A percentile compares a stretch with the other conserved stretches of the same genome.
Evolutionary conservation across 2,797 vertebrate genomes (phyloP).

Genomic region (Enteromius unitaeniatus): DNA sequence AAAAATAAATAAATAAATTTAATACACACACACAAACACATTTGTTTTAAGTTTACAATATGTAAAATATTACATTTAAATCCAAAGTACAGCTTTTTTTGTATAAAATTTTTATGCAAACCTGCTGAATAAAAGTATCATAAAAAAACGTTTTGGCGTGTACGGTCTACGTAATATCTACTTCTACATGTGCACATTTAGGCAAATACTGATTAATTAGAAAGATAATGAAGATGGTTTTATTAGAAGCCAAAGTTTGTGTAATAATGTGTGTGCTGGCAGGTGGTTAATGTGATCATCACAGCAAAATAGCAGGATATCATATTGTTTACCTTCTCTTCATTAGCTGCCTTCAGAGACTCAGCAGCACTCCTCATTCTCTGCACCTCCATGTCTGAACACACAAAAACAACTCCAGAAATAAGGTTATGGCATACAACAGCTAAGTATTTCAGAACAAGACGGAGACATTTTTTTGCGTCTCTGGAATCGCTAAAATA

Average conservation of each 20-base stretch:
- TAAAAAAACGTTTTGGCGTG: neutral
- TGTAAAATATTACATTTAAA: neutral
- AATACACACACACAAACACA: neutral
- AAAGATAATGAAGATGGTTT: neutral
- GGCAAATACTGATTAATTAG: neutral
- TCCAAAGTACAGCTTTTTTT: neutral
- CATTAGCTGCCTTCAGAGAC: conserved; percentile 86
- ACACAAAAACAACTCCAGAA: conserved; percentile 9
- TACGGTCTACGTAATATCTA: neutral
- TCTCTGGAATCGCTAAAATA: neutral
- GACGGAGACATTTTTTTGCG: neutral
- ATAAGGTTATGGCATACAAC: neutral
- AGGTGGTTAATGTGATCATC: neutral
- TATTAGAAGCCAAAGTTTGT: neutral
- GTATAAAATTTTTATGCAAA: neutral
- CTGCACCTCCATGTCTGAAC: conserved; percentile 87
- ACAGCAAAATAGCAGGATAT: neutral
- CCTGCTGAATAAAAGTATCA: neutral
- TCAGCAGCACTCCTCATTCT: conserved; percentile 90
- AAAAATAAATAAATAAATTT: neutral
- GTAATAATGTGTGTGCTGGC: neutral
- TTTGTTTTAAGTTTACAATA: neutral
- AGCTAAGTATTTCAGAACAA: neutral
- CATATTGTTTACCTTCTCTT: conserved; percentile 86
- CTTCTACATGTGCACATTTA: neutral